Evolutionary conservation across 2,888 invertebrate species (phyloP).

Genomic region (Aphodius sticticus): DNA sequence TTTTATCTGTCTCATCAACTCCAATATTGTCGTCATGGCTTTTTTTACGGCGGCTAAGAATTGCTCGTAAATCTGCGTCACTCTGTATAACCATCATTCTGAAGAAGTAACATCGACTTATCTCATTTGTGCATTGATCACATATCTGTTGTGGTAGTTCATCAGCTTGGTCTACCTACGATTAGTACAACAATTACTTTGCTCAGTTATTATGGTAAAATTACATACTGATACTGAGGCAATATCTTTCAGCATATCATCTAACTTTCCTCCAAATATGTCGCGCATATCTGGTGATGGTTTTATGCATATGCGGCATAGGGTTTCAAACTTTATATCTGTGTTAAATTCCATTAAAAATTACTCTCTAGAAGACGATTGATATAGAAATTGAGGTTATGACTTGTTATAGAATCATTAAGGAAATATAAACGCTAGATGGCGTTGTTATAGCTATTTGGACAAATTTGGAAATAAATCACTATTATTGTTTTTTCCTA

Average conservation of each 20-base stretch:
- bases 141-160: constrained; percentile 19
- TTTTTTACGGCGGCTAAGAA: background rate
- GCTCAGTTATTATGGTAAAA: background rate
- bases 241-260: background rate
- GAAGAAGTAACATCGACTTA: background rate
- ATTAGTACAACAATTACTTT: background rate
- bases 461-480: no score
- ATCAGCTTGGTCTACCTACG: constrained; percentile 21
- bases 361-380: no score
- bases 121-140: background rate
- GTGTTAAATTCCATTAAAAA: no score
- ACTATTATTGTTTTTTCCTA: no score
- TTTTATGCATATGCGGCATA: background rate
- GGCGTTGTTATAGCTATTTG: no score
- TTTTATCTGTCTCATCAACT: background rate
- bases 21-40: background rate
- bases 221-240: background rate
- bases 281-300: background rate
- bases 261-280: background rate
- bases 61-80: background rate
- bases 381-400: no score
- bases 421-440: no score
- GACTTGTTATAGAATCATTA: no score
- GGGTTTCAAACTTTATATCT: background rate
- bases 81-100: background rate